Evolutionary conservation across 2,888 invertebrate species (phyloP), one percentile per base, ranked within the genome.

Genomic region (Aphrophora alni): DNA sequence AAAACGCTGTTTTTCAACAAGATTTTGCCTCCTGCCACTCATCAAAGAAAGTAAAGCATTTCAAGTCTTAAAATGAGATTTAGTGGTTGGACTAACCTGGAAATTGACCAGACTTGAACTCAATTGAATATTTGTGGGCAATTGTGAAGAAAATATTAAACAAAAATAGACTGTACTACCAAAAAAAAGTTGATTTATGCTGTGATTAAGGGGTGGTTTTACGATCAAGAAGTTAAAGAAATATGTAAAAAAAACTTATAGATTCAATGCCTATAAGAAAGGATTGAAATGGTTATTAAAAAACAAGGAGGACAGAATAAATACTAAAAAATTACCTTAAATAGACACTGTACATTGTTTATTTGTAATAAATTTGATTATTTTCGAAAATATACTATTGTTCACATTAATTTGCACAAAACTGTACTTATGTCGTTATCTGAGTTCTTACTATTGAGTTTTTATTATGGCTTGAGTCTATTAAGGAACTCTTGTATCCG

Each of bases 301-400:
- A 14, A 71, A 8, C 27, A 27, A 71, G 71, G 12, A 24, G 24
- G 25, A 70, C 70, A n/a, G n/a, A 70, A 21, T 70, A 25, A 70
- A 70, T 70, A 70, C 70, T 70, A 70, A 70, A 70, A 14, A 70
- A 70, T 70, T n/a, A n/a, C 2, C 70, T 25, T 17, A 8, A 71
- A 71, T 71, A 71, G 26, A 71, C 71, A 71, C 71, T 71, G 71
- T 71, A 71, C n/a, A n/a, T n/a, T n/a, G n/a, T n/a, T n/a, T n/a
- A n/a, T n/a, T n/a, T n/a, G n/a, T n/a, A n/a, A n/a, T n/a, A n/a
- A n/a, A n/a, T n/a, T n/a, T n/a, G n/a, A n/a, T n/a, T n/a, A n/a
- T n/a, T n/a, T n/a, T n/a, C n/a, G n/a, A n/a, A n/a, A n/a, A n/a
- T n/a, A n/a, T n/a, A n/a, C n/a, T n/a, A n/a, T n/a, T n/a, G n/a